These are phyloP conservation scores for Malurus splendens DNA, from an alignment of 2,797 vertebrate genomes.

Conservation along the genomic window DNA sequence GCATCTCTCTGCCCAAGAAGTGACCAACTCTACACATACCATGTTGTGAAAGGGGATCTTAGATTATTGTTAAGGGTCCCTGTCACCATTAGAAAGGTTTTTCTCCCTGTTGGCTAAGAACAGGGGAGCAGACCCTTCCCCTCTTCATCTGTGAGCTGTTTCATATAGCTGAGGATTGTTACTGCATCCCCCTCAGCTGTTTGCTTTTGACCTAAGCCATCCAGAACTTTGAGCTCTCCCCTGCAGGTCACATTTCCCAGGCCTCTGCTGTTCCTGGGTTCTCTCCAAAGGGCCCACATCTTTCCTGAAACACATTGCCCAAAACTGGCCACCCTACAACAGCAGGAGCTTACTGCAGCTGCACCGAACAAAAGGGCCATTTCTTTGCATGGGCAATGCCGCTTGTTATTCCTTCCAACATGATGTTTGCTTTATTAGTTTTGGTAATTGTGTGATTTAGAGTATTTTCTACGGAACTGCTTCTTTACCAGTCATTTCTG, in stretches of 20 bases:
- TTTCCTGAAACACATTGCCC: neutral
- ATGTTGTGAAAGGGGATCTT: neutral
- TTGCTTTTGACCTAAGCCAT: neutral
- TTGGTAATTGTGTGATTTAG: neutral
- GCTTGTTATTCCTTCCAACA: neutral
- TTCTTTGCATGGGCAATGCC: neutral
- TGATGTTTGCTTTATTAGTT: neutral
- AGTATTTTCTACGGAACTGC: neutral
- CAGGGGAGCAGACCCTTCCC: neutral
- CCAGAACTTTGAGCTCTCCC: neutral
- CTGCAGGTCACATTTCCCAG: neutral
- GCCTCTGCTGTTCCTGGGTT: neutral
- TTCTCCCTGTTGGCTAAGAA: neutral
- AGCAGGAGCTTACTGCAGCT: neutral
- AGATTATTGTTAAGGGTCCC: neutral
- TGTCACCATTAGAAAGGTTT: neutral
- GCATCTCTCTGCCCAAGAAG: neutral
- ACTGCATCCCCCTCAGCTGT: neutral
- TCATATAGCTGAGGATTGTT: neutral
- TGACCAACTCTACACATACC: accelerated
- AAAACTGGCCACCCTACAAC: neutral
- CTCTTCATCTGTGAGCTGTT: neutral
- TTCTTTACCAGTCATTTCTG: neutral
- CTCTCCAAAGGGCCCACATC: neutral
- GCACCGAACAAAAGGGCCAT: neutral